These are phyloP conservation scores for Habroteleia sp. DNA, from an alignment of 2,888 invertebrate genomes.

Conservation along the genomic window DNA sequence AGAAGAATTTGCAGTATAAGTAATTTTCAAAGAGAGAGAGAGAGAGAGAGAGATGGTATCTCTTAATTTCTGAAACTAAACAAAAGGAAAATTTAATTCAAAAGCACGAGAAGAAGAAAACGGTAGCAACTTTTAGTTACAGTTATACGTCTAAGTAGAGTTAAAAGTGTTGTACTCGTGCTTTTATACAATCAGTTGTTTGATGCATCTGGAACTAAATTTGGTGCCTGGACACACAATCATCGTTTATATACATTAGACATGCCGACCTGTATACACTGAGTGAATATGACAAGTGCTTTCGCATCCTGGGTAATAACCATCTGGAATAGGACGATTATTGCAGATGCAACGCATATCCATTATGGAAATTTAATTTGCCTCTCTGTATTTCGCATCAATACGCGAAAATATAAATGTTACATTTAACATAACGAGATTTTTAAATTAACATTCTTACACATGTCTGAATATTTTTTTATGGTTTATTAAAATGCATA, in stretches of 20 bases:
- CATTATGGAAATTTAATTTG: conserved; percentile 44
- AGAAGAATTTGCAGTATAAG: too few relatives aligned
- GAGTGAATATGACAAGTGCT: conserved; percentile 53
- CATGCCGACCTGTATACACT: conserved; percentile 45
- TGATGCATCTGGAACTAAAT: conserved; percentile 30
- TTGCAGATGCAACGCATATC: conserved; percentile 23
- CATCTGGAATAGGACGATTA: conserved; percentile 29
- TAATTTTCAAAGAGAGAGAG: too few relatives aligned
- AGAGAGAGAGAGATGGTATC: too few relatives aligned
- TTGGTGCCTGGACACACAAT: conserved; percentile 35
- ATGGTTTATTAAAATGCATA: too few relatives aligned
- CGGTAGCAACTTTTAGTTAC: too few relatives aligned
- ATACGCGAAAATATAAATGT: neutral
- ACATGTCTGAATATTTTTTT: too few relatives aligned
- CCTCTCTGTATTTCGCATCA: conserved; percentile 9
- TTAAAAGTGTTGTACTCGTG: conserved; percentile 22
- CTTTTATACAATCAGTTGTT: conserved; percentile 27
- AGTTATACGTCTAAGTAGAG: too few relatives aligned
- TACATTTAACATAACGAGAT: too few relatives aligned
- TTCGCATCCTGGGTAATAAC: conserved; percentile 33
- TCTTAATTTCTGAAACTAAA: too few relatives aligned
- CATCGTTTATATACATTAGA: conserved; percentile 51
- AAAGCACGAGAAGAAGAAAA: too few relatives aligned
- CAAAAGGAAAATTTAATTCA: too few relatives aligned
- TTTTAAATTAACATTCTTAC: too few relatives aligned